These are phyloP conservation scores for Eufriesea mexicana DNA, from an alignment of 1,140 invertebrate species.

Conservation along the genomic window DNA sequence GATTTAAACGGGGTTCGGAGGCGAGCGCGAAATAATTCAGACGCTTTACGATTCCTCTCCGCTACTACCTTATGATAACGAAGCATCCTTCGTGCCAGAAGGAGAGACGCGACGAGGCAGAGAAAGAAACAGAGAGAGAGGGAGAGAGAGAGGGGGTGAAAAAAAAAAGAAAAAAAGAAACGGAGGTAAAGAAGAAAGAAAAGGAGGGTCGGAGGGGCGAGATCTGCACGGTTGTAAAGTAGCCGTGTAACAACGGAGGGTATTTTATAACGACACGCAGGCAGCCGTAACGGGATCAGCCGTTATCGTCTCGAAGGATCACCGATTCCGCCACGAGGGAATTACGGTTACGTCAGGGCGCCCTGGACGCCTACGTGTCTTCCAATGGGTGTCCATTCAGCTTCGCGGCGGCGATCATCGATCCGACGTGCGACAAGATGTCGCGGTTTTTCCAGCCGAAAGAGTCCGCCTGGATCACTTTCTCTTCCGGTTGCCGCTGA, in stretches of 20 bases:
- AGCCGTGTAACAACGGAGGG: slow-evolving; percentile 9
- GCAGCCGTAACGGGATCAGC: slow-evolving; percentile 21
- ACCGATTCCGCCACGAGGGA: slow-evolving; percentile 8
- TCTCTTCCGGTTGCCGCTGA: slow-evolving; percentile 67
- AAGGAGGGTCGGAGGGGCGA: not conserved
- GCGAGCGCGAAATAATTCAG: slow-evolving; percentile 30
- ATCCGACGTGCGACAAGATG: slow-evolving; percentile 51
- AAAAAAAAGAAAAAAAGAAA: not conserved
- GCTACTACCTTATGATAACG: slow-evolving; percentile 23
- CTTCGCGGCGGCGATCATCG: slow-evolving; percentile 37
- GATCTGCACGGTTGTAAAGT: slow-evolving; percentile 25
- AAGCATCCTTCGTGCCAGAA: not conserved
- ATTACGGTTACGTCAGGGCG: slow-evolving; percentile 29
- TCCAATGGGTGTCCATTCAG: slow-evolving; percentile 17
- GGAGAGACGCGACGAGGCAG: too few species aligned
- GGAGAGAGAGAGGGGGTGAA: not conserved
- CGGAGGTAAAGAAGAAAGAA: not conserved
- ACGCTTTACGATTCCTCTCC: slow-evolving; percentile 19
- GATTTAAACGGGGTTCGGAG: slow-evolving; percentile 24
- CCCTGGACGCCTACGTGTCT: slow-evolving; percentile 28
- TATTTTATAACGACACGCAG: not conserved
- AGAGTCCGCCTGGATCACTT: slow-evolving; percentile 55
- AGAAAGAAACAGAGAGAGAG: not conserved
- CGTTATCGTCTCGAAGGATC: slow-evolving; percentile 31
- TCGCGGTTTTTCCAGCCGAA: slow-evolving; percentile 27